A percentile compares a stretch with the other conserved stretches of the same genome.
Evolutionary conservation across 2,113 vertebrate species (phyloP).

Genomic region (Bos javanicus): DNA sequence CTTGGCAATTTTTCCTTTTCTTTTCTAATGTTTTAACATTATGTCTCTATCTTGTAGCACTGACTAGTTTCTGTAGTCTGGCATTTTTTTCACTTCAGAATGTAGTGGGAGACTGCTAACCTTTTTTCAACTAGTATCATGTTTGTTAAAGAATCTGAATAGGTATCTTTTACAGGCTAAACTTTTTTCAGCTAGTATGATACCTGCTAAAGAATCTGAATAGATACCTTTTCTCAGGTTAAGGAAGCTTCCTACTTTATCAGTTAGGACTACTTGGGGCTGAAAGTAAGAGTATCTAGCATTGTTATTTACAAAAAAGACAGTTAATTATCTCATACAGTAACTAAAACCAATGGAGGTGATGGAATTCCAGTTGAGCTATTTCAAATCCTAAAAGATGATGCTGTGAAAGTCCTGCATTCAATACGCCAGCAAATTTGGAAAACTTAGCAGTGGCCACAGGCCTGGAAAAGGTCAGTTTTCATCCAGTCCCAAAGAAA

Average conservation of each 20-base stretch:
- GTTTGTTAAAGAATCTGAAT: background rate
- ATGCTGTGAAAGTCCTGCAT: background rate
- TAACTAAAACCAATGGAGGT: background rate
- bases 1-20: background rate
- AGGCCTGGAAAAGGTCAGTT: background rate
- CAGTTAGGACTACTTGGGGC: background rate
- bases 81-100: background rate
- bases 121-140: background rate
- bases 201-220: background rate
- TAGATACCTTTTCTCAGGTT: background rate
- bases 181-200: background rate
- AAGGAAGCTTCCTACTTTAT: background rate
- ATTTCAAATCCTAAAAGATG: background rate
- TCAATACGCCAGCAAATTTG: background rate
- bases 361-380: background rate
- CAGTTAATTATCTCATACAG: background rate
- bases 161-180: background rate
- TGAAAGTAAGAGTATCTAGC: background rate
- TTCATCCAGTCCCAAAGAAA: background rate
- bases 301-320: background rate
- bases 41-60: background rate
- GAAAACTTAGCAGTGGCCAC: background rate
- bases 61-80: background rate
- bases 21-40: background rate
- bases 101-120: background rate